Base-by-base conservation (phyloP, 1,140 invertebrate species). In the Anoplolepis gracilipes region DNA sequence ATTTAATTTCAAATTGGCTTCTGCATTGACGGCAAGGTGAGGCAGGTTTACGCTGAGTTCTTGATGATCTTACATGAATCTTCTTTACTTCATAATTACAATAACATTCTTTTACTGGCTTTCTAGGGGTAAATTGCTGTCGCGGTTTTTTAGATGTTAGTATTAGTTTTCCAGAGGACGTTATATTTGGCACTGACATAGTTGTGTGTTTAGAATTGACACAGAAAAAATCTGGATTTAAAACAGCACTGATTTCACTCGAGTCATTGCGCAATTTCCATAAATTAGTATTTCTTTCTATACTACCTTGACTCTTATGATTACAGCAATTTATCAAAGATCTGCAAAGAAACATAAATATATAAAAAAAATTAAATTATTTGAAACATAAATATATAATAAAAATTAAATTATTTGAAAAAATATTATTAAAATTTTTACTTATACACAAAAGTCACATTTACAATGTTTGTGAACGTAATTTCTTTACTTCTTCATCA, bases 81-180 rank as follows among this genome's bases (percentile, higher is more conserved):
- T 91, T 92, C 33, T 72, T 86, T 0, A 64, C 36, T 13, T 91
- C 87, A 5, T 61, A 19, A 78, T 91, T 81, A 69, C 94, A 94
- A 42, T 94, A 94, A 79, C 94, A 94, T 33, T 87, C 93, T 69
- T 90, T 92, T 7, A 93, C 89, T 7, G 92, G 91, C 46, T 90
- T 92, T 36, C 92, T 91, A 5, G 75, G 59, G 7, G 88, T 33
- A 0, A 76, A 7, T 46, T 81, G 42, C 0, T 88, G 33, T n/a
- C 22, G 72, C 0, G 46, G 70, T 69, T 89, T 90, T n/a, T 93
- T 93, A 8, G 92, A 92, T 28, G 88, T 85, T 72, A 92, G 77
- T 13, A 89, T 57, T 16, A 92, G 46, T 77, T 87, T 92, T 69
- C 73, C 57, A 19, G 61, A n/a, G 6, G 59, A 70, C 84, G 70